Evolutionary conservation across 2,797 vertebrate species (phyloP).

Genomic region (Psittacula echo): DNA sequence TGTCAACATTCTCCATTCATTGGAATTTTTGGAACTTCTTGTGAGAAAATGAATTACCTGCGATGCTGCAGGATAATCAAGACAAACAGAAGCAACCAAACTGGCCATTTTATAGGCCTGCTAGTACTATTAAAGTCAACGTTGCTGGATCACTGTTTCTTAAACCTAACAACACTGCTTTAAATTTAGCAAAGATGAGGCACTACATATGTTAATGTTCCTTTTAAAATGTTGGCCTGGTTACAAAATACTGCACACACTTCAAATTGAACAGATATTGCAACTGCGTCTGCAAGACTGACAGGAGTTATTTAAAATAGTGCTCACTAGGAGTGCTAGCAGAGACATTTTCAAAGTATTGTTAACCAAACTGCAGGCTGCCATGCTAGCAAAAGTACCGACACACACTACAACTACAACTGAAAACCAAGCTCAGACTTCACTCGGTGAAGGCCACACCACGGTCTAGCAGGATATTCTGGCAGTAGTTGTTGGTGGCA

Average conservation of each 20-base stretch:
- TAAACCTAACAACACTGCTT: not conserved
- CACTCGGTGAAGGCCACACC: not conserved
- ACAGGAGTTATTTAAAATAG: not conserved
- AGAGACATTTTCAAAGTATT: not conserved
- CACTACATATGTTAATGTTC: not conserved
- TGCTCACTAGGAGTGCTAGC: not conserved
- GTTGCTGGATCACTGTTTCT: not conserved
- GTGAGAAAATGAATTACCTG: conserved; percentile 23
- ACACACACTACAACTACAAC: not conserved
- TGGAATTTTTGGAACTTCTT: conserved; percentile 46
- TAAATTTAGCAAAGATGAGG: not conserved
- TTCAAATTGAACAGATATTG: not conserved
- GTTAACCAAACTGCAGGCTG: not conserved
- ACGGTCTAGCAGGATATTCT: not conserved
- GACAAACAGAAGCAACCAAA: not conserved
- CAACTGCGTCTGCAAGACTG: not conserved
- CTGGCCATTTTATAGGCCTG: not conserved
- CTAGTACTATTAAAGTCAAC: not conserved
- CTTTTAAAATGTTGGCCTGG: not conserved
- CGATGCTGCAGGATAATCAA: not conserved
- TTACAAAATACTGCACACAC: not conserved
- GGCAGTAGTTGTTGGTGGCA: not conserved
- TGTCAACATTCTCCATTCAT: conserved; percentile 42
- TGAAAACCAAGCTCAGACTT: not conserved
- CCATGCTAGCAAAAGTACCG: not conserved